Conservation (phyloP, 2,113 vertebrate genomes). For the Rana temporaria region DNA sequence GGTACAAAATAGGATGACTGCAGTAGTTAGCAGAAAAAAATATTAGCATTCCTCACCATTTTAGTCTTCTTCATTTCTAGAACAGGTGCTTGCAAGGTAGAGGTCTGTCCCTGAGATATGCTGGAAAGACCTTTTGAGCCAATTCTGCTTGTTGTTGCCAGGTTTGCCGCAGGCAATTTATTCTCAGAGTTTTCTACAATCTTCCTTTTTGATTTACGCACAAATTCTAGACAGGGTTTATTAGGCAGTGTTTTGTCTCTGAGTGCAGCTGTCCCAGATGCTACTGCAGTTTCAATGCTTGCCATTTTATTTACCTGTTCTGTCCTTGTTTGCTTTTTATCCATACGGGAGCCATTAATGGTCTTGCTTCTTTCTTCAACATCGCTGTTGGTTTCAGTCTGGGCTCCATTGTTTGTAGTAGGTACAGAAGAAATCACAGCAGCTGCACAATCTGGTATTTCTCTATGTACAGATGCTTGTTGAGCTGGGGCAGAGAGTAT, state of each 20-base stretch:
- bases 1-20: too few species aligned
- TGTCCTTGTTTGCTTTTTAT: not conserved
- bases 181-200: not conserved
- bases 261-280: not conserved
- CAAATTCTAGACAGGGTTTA: slow-evolving; percentile 7
- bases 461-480: not conserved
- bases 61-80: not conserved
- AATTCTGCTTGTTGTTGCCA: not conserved
- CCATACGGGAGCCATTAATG: not conserved
- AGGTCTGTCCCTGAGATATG: not conserved
- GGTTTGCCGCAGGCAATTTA: not conserved
- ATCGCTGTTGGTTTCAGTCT: not conserved
- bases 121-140: not conserved
- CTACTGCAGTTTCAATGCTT: not conserved
- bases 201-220: not conserved
- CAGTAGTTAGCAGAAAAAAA: too few species aligned
- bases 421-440: not conserved
- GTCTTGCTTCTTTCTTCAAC: not conserved
- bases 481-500: not conserved
- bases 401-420: not conserved
- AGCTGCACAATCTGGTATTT: not conserved
- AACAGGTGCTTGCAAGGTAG: not conserved
- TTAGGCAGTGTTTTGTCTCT: not conserved
- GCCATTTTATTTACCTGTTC: not conserved
- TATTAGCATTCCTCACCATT: slow-evolving; percentile 3